phyloP scores from a whole-genome alignment of 2,888 invertebrate genomes.

The Loripinus fragilis region DNA sequence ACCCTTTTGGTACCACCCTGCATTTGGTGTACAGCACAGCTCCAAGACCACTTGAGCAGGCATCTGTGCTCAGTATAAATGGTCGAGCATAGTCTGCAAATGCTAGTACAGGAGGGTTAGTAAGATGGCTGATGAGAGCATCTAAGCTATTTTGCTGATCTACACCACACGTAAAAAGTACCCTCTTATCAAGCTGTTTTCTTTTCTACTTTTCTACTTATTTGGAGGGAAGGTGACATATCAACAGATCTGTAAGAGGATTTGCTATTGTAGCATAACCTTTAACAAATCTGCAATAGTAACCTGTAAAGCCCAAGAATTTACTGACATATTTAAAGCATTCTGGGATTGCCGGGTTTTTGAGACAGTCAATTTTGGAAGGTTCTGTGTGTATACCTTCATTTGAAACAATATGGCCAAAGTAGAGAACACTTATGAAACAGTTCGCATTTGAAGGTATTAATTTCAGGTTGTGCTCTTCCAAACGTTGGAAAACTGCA shows the following conservation, averaged over 20 bases:
- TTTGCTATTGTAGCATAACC: background rate
- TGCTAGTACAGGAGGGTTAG: constrained; percentile 8
- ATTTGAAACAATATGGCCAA: constrained; percentile 4
- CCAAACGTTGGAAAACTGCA: too few species aligned
- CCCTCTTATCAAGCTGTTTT: background rate
- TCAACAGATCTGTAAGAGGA: background rate
- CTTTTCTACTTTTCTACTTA: background rate
- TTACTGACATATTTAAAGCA: background rate
- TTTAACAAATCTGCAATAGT: background rate
- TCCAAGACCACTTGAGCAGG: constrained; percentile 14
- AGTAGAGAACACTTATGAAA: background rate
- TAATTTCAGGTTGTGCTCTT: too few species aligned
- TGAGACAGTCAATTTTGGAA: background rate
- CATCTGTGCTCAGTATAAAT: constrained; percentile 3
- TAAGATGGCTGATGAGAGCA: background rate
- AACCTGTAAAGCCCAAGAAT: background rate
- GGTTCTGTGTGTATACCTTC: background rate
- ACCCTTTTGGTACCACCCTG: too few species aligned
- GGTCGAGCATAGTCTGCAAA: constrained; percentile 21
- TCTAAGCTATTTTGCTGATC: constrained; percentile 2
- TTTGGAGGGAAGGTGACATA: background rate
- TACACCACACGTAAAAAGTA: constrained; percentile 6
- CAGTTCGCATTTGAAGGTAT: too few species aligned
- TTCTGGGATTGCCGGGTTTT: background rate
- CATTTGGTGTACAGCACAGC: constrained; percentile 12